Evolutionary conservation across 2,113 vertebrate genomes (phyloP), one percentile per base, ranked within the genome.

Genomic region (Tychaedon coryphoeus): DNA sequence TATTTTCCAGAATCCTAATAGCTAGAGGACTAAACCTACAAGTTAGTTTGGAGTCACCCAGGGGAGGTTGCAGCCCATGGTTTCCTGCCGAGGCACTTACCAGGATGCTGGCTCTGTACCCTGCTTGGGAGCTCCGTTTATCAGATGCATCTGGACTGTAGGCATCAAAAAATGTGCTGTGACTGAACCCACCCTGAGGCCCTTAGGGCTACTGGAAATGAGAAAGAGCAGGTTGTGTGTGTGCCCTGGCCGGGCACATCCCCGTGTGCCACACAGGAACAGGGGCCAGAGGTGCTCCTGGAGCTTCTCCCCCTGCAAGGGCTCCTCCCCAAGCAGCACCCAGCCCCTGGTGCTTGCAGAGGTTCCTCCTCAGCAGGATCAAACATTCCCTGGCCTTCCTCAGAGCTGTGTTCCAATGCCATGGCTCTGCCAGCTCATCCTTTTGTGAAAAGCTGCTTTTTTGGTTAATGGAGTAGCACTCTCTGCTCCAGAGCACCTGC

Each of bases 1-100:
- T 80, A 94, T 90, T 90, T 95, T 94, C 85, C 93, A 96, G 90
- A 90, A 95, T 88, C 94, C 96, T 95, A 97, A 95, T 93, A 92
- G 79, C 95, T 96, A 88, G 90, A 95, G 93, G 75, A 96, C 96
- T 96, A 90, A 97, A 97, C 90, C 96, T 96, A 90, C 92, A 97
- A 90, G 95, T 95, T 96, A 95, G 93, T 96, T 92, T 2, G 93
- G 88, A 86, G 90, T 94, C 71, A 74, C 93, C 91, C 56, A 38
- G 85, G 45, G 38, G 86, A 92, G 90, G 86, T 86, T 91, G 10
- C 95, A 91, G 91, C 88, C 94, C 95, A n/a, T 69, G 0, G 5
- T n/a, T 88, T 92, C 90, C 94, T 95, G 90, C 70, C 0, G 5
- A 86, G 87, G 93, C 54, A 95, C 94, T 96, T 95, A 96, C 95